A percentile compares a stretch with the other conserved stretches of the same genome.
Conservation (phyloP, 2,888 invertebrate species). For the Leptinotarsa tumamoca region DNA sequence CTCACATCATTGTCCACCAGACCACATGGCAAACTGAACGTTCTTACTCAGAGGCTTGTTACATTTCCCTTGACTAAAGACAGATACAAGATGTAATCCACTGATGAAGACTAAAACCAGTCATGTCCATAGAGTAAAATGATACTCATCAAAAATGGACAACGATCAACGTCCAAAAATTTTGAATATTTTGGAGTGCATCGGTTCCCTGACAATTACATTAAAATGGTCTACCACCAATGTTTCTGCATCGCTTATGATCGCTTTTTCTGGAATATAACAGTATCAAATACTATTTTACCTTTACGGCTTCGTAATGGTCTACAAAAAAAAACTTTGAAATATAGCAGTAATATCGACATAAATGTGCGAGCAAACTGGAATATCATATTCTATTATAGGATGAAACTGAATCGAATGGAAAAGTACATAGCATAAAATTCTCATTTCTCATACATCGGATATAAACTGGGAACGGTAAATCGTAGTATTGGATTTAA, state of each 20-base stretch:
- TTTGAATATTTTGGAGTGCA: too few relatives aligned
- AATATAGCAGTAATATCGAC: conserved; percentile 2
- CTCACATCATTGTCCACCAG: too few relatives aligned
- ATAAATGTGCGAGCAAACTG: neutral
- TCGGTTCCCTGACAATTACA: too few relatives aligned
- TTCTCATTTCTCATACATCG: conserved; percentile 15
- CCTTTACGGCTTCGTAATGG: conserved; percentile 22
- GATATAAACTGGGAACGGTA: neutral
- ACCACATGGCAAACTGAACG: too few relatives aligned
- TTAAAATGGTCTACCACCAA: too few relatives aligned
- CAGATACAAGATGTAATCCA: too few relatives aligned
- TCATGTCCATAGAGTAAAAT: too few relatives aligned
- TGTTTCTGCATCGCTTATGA: neutral
- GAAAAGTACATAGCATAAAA: conserved; percentile 16
- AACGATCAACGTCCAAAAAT: too few relatives aligned
- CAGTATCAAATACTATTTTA: conserved; percentile 1
- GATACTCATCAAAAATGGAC: too few relatives aligned
- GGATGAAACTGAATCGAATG: conserved; percentile 25
- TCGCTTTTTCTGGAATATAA: neutral
- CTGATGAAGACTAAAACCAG: too few relatives aligned
- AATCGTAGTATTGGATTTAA: neutral
- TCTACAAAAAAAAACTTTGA: conserved; percentile 8
- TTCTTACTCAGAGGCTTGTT: too few relatives aligned
- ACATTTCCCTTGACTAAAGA: too few relatives aligned
- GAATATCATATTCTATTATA: conserved; percentile 22